Evolutionary conservation across 2,797 vertebrate genomes (phyloP).

Genomic region (Sebastes cheni): DNA sequence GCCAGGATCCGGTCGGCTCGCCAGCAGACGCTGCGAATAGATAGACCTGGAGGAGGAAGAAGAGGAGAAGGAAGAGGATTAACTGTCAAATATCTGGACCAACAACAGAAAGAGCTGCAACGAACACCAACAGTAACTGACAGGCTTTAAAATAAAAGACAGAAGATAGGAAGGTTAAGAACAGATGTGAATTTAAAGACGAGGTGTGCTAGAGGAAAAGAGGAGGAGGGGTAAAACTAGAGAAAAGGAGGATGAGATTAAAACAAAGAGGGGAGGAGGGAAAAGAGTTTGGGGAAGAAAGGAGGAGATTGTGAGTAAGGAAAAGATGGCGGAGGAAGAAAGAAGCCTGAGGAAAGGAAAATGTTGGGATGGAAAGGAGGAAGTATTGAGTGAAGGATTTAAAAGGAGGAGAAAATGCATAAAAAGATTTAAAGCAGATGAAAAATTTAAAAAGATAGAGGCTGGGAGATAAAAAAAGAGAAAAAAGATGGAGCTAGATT

Average conservation of each 20-base stretch:
- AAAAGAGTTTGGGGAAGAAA: not conserved
- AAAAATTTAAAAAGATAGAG: too few species aligned
- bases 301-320: not conserved
- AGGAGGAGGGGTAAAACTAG: too few species aligned
- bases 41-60: constrained; percentile 83
- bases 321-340: not conserved
- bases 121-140: not conserved
- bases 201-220: not conserved
- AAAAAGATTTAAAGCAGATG: too few species aligned
- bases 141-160: not conserved
- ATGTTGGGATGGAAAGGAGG: too few species aligned
- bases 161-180: not conserved
- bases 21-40: constrained; percentile 97
- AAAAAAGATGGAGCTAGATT: too few species aligned
- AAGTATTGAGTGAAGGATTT: too few species aligned
- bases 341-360: not conserved
- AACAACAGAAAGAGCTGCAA: not conserved
- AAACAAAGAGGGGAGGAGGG: not conserved
- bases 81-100: not conserved
- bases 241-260: too few species aligned
- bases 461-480: too few species aligned
- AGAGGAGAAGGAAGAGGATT: not conserved
- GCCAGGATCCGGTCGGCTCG: constrained; percentile 92
- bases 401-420: too few species aligned
- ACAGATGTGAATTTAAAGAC: not conserved